Conservation (phyloP, 1,140 invertebrate genomes). For the Macrotrachela quadricornifera region DNA sequence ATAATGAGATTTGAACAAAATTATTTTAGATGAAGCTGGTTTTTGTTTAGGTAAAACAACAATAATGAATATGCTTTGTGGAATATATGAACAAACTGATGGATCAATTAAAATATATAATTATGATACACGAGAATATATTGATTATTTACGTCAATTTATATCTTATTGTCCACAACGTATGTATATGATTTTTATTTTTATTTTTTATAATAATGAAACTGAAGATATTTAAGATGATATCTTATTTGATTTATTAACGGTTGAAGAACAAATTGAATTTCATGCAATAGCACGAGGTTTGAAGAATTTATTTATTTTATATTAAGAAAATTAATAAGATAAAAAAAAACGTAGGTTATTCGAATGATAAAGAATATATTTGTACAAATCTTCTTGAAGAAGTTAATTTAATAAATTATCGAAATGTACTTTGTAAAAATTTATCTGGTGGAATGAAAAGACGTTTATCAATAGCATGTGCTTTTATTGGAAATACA, state of each 20-base stretch:
- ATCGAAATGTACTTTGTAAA: constrained; percentile 27
- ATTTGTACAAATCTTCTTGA: constrained; percentile 20
- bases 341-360: background rate
- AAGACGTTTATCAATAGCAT: constrained; percentile 38
- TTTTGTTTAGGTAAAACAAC: constrained; percentile 44
- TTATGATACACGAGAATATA: constrained; percentile 35
- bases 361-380: background rate
- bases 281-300: constrained; percentile 31
- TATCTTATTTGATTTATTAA: constrained; percentile 39
- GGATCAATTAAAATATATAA: constrained; percentile 38
- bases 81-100: constrained; percentile 32
- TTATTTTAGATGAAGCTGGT: too few relatives aligned
- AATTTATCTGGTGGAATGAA: constrained; percentile 36
- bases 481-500: constrained; percentile 37
- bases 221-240: constrained; percentile 34
- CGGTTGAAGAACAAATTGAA: constrained; percentile 35
- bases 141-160: constrained; percentile 35
- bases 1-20: too few relatives aligned
- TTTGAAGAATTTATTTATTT: constrained; percentile 18
- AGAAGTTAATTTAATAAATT: constrained; percentile 36
- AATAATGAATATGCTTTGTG: constrained; percentile 39
- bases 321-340: too few relatives aligned
- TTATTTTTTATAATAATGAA: too few relatives aligned
- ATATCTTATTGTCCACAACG: constrained; percentile 44
- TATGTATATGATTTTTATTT: too few relatives aligned